A percentile compares a stretch with the other conserved stretches of the same genome.
Evolutionary conservation across 2,888 invertebrate species (phyloP).

Genomic region (Tenthredo livida): DNA sequence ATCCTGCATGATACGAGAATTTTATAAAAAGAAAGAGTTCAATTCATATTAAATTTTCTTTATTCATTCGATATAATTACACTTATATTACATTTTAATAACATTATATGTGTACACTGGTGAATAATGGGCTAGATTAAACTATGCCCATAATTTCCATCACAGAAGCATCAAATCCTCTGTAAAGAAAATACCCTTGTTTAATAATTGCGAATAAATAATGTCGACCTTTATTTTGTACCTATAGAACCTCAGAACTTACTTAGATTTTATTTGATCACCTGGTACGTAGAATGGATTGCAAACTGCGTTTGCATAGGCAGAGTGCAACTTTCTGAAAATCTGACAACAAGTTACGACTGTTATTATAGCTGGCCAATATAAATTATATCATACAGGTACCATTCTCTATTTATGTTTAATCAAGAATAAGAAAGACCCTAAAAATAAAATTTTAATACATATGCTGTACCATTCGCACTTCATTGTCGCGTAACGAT

Average conservation of each 20-base stretch:
- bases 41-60: slow-evolving; percentile 2
- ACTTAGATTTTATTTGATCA: slow-evolving; percentile 93
- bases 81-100: slow-evolving; percentile 21
- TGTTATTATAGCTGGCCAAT: background rate
- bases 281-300: slow-evolving; percentile 98
- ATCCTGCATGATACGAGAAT: background rate
- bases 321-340: slow-evolving; percentile 93
- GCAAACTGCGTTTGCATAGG: slow-evolving; percentile 96
- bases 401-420: background rate
- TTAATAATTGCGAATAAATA: background rate
- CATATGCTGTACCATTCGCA: slow-evolving; percentile 87
- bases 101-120: slow-evolving; percentile 14
- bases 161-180: slow-evolving; percentile 72
- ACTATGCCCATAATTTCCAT: slow-evolving; percentile 74
- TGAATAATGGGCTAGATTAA: background rate
- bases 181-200: slow-evolving; percentile 60
- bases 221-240: background rate
- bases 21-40: background rate
- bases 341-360: slow-evolving; percentile 80
- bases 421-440: background rate
- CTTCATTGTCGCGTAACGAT: slow-evolving; percentile 94
- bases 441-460: background rate
- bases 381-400: background rate
- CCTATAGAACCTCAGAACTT: slow-evolving; percentile 74
- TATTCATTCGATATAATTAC: slow-evolving; percentile 40